These are phyloP conservation scores for Phylloscopus trochiloides DNA, from an alignment of 2,113 vertebrate genomes.

Conservation along the genomic window DNA sequence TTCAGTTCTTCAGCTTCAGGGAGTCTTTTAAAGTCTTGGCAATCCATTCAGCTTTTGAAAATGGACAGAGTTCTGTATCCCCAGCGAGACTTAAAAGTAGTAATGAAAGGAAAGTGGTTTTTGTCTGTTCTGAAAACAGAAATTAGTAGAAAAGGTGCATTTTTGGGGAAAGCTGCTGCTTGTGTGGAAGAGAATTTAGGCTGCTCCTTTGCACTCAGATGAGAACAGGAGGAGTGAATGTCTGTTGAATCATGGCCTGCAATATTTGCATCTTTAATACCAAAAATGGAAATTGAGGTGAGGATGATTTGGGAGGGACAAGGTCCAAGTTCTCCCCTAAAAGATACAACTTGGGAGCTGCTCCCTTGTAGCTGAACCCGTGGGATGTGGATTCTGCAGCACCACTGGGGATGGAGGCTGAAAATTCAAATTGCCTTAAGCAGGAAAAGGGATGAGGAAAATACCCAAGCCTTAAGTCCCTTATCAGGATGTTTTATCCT, in stretches of 20 bases:
- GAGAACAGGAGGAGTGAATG: accelerated
- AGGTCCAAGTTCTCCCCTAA: not conserved
- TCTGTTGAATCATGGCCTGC: not conserved
- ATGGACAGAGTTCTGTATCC: not conserved
- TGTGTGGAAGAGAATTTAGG: not conserved
- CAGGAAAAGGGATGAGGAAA: not conserved
- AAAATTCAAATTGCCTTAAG: not conserved
- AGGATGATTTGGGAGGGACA: accelerated
- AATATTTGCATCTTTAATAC: not conserved
- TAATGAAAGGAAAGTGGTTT: not conserved
- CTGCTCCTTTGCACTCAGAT: not conserved
- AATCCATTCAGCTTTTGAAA: slow-evolving; percentile 54
- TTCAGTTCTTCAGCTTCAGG: slow-evolving; percentile 28
- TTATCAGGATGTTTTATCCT: not conserved
- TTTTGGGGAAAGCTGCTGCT: not conserved
- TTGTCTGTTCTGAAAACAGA: not conserved
- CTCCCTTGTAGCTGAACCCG: accelerated
- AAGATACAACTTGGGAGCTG: not conserved
- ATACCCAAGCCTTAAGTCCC: not conserved
- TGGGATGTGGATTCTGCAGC: no score
- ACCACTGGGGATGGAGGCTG: not conserved
- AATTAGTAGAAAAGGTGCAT: accelerated
- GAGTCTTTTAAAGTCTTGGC: not conserved
- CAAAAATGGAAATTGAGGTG: not conserved
- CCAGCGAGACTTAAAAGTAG: not conserved